Percentiles rank a stretch among this genome's conserved stretches.
phyloP scores from a whole-genome alignment of 2,888 invertebrate species.

The Xestia rhomboidea region DNA sequence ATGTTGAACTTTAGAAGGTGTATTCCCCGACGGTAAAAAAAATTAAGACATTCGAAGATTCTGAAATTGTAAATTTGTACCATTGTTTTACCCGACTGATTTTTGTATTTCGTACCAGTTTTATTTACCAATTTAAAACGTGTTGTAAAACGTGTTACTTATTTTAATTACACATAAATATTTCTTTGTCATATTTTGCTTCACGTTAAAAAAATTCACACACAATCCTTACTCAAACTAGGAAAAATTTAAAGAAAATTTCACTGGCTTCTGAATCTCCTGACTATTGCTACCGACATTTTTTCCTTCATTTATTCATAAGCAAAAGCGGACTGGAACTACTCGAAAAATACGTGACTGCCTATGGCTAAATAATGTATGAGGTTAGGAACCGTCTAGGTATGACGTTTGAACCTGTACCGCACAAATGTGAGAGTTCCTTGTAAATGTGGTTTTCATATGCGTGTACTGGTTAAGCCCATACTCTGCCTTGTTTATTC shows the following conservation, averaged over 20 bases:
- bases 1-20: neutral
- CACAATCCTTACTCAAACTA: slow-evolving; percentile 24
- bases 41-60: neutral
- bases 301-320: slow-evolving; percentile 87
- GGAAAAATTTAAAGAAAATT: slow-evolving; percentile 68
- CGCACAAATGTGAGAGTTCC: slow-evolving; percentile 50
- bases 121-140: neutral
- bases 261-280: slow-evolving; percentile 73
- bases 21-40: neutral
- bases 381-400: slow-evolving; percentile 71
- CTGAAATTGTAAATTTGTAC: neutral
- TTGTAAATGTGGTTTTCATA: slow-evolving; percentile 51
- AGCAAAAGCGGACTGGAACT: slow-evolving; percentile 84
- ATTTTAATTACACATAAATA: neutral
- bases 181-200: neutral
- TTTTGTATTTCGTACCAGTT: neutral
- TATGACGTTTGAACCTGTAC: slow-evolving; percentile 72
- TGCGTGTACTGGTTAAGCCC: slow-evolving; percentile 10
- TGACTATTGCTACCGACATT: slow-evolving; percentile 83
- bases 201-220: neutral
- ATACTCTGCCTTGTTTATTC: slow-evolving; percentile 8
- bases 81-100: too few relatives aligned
- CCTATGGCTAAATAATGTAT: slow-evolving; percentile 85
- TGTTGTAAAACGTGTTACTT: neutral
- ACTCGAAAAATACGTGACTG: slow-evolving; percentile 88